Conservation (phyloP, 2,797 vertebrate species). For the Caiman crocodilus region DNA sequence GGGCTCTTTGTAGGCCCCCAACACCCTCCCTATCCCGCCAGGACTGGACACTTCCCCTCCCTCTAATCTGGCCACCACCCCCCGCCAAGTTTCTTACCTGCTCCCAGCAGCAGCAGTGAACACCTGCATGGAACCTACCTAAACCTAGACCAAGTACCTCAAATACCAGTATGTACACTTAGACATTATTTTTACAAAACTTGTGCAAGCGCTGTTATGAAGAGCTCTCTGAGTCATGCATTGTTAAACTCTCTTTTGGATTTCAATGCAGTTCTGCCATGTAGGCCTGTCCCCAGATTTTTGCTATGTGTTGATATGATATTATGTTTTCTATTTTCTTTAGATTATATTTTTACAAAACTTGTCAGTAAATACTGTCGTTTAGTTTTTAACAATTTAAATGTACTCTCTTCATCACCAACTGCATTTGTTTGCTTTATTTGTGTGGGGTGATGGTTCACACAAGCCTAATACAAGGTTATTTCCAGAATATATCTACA, state of each 20-base stretch:
- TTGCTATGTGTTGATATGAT: constrained; percentile 48
- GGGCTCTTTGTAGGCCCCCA: too few species aligned
- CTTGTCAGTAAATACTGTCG: neutral
- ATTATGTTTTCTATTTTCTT: constrained; percentile 34
- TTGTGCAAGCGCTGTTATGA: neutral
- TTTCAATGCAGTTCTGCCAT: constrained; percentile 53
- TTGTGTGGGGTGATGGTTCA: constrained; percentile 45
- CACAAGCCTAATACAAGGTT: constrained; percentile 16
- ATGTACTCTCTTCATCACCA: constrained; percentile 24
- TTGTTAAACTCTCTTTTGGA: neutral
- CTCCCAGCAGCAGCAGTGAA: too few species aligned
- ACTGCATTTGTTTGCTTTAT: constrained; percentile 55
- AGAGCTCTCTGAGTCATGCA: constrained; percentile 18
- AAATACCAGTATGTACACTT: rapidly evolving
- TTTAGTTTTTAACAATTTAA: neutral
- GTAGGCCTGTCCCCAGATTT: neutral
- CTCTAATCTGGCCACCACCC: too few species aligned
- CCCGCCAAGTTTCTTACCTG: too few species aligned
- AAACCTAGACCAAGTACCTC: too few species aligned
- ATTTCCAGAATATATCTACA: constrained; percentile 59
- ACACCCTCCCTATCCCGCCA: too few species aligned
- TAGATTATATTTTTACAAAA: constrained; percentile 21
- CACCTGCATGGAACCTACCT: too few species aligned
- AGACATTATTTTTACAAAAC: neutral
- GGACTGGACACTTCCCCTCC: too few species aligned